Evolutionary conservation across 2,113 vertebrate species (phyloP), one percentile per base, ranked within the genome.

Genomic region (Eubucco bourcierii): DNA sequence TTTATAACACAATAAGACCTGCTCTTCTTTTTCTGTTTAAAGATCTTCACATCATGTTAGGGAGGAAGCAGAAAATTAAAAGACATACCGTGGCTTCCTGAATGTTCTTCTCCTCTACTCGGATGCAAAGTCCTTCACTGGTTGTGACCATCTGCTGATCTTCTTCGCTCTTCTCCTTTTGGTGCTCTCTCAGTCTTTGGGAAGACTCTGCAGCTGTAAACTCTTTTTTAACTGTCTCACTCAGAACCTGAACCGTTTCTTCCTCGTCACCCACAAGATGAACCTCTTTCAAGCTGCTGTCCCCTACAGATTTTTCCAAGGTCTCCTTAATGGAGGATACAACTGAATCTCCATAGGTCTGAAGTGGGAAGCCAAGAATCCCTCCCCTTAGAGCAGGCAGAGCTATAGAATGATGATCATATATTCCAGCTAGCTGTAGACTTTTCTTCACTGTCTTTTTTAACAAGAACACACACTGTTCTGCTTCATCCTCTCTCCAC

Each of bases 321-420:
- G 96, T 83, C 16, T 98, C 98, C 71, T 97, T 98, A 63, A 99
- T 71, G 8, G 98, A 95, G 28, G 47, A 93, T 20, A 97, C 93
- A 78, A 99, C 98, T 4, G 83, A 96, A 5, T 52, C 8, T 1
- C 94, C 92, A 90, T 98, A 98, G 58, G 15, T 21, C 3, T 77
- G 9, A 28, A 98, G 29, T 1, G 98, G 98, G 60, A 99, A 99
- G 15, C 96, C 97, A 41, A 84, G 97, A 60, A 37, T 50, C 13
- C 98, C 98, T 4, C 96, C 97, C 11, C 98, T 97, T 78, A 99
- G 68, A 13, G 98, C 97, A 1, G 99, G 98, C n/a, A 99, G 93
- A 64, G 98, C 99, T 70, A 99, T 95, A 18, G 99, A 98, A 12
- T 1, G 2, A 28, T 95, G 97, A 7, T 88, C 41, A 2, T 71